Conservation (phyloP, 2,113 vertebrate genomes). For the Cyprinodon variegatus region DNA sequence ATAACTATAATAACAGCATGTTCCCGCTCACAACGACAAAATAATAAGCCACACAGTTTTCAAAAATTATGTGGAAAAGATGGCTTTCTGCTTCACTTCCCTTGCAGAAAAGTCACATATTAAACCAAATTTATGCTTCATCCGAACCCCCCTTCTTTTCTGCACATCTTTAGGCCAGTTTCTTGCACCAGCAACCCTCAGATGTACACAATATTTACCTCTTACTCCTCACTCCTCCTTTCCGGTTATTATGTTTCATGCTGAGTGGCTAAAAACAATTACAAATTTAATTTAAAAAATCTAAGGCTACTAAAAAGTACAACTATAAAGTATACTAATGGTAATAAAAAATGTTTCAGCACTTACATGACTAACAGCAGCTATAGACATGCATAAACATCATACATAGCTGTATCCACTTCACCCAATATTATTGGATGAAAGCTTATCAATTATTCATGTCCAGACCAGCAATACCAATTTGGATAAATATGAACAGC, state of each 20-base stretch:
- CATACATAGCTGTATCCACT: neutral
- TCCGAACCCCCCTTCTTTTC: constrained; percentile 20
- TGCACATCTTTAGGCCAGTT: constrained; percentile 69
- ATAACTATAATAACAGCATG: constrained; percentile 40
- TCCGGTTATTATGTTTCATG: constrained; percentile 55
- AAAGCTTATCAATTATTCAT: constrained; percentile 60
- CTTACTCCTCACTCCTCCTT: constrained; percentile 49
- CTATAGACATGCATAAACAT: constrained; percentile 3
- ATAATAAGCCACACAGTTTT: constrained; percentile 24
- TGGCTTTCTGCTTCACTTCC: constrained; percentile 75
- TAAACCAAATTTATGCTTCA: constrained; percentile 69
- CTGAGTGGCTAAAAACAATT: constrained; percentile 26
- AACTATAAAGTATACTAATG: neutral
- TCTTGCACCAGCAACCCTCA: constrained; percentile 64
- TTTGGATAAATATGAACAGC: constrained; percentile 42
- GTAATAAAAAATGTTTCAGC: constrained; percentile 16
- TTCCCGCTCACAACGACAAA: constrained; percentile 26
- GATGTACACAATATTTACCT: constrained; percentile 71
- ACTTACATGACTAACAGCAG: constrained; percentile 4
- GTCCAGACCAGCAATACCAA: constrained; percentile 31
- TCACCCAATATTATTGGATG: constrained; percentile 29
- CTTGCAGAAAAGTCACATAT: constrained; percentile 76
- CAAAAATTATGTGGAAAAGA: constrained; percentile 53
- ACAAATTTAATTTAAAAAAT: constrained; percentile 5
- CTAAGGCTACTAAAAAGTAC: constrained; percentile 34